These are phyloP conservation scores for Lepidothrix coronata DNA, from an alignment of 2,113 vertebrate genomes.

Conservation along the genomic window DNA sequence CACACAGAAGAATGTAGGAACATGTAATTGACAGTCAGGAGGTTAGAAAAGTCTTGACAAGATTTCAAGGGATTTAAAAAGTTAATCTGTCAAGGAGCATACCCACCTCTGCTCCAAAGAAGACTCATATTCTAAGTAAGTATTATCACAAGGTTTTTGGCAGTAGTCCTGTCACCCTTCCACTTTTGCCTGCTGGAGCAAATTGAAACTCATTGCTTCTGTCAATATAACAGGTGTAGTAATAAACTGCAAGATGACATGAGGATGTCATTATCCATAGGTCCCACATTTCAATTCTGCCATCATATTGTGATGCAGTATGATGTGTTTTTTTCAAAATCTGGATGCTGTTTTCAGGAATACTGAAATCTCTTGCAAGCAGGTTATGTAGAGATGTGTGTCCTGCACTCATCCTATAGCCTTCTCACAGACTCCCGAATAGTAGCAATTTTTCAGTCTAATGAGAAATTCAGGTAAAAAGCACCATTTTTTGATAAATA, in stretches of 20 bases:
- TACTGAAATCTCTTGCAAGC: neutral
- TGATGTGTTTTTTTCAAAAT: neutral
- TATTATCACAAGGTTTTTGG: neutral
- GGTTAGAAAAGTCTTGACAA: conserved; percentile 41
- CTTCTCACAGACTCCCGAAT: neutral
- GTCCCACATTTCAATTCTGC: neutral
- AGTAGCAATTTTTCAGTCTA: neutral
- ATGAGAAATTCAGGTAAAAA: neutral
- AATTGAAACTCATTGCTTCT: neutral
- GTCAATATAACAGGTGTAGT: neutral
- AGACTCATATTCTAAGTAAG: conserved; percentile 21
- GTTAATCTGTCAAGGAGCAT: conserved; percentile 28
- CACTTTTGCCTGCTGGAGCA: neutral
- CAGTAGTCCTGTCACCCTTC: neutral
- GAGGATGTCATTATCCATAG: neutral
- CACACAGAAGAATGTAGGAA: conserved; percentile 15
- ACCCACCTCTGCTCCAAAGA: neutral
- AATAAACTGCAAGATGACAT: neutral
- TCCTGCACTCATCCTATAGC: neutral
- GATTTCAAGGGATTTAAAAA: conserved; percentile 41
- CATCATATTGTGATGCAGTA: neutral
- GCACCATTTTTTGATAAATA: neutral
- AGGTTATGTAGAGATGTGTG: neutral
- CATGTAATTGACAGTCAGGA: conserved; percentile 18
- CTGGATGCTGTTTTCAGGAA: neutral